Evolutionary conservation across 2,113 vertebrate genomes (phyloP), one percentile per base, ranked within the genome.

Genomic region (Labrus mixtus): DNA sequence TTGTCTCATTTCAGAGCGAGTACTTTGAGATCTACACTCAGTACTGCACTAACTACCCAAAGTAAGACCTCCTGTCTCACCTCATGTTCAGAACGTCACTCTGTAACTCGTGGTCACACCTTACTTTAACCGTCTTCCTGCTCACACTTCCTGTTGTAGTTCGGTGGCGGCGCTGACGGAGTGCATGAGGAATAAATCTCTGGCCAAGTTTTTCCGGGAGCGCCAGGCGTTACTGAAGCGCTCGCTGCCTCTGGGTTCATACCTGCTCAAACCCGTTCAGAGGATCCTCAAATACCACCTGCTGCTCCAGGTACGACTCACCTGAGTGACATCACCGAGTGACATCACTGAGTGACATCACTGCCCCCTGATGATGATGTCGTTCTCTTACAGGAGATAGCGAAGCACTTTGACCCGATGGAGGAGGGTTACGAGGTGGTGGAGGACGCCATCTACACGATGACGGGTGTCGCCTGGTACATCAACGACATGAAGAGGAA

Each of bases 401-500:
- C 95, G 0, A 97, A 97, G 82, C 97, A 98, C 90, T 98, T 97
- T 16, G 96, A 98, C 74, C 89, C 92, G 1, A 89, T 94, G 78
- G 95, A 96, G 76, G 94, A 95, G 0, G 97, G 97, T 36, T 97
- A 96, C 0, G 97, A 98, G 60, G 95, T 98, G 85, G 96, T 99
- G 75, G 95, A 97, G 82, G 97, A 98, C 37, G 97, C 97, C 53
- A 97, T 99, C 0, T 95, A 95, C 91, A 98, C 96, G 85, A 99
- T 99, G 97, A 98, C 97, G 0, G 95, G 96, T 0, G 97, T 99
- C 37, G 97, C 97, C 55, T 99, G 97, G 97, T 97, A 97, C 93
- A 99, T 99, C 92, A 99, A 99, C 0, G 97, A 97, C 89, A 99
- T 99, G 97, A 99, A 98, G 91, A 95, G 97, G 90, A 96, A 97